A percentile compares a stretch with the other conserved stretches of the same genome.
phyloP scores from a whole-genome alignment of 1,140 invertebrate species.

The Hylaeus volcanicus region DNA sequence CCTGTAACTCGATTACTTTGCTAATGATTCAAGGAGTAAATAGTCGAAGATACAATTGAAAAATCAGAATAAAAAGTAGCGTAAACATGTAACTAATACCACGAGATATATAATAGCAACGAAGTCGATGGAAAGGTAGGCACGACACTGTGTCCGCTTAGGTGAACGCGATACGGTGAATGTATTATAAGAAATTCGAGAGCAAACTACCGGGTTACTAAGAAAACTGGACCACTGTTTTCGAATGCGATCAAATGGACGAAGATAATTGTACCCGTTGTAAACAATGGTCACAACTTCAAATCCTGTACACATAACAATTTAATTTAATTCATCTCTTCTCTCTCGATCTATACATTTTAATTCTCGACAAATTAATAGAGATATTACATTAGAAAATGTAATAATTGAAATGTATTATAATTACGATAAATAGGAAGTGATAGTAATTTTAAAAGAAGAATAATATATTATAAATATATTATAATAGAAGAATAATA shows the following conservation, averaged over 20 bases:
- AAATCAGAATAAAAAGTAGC: neutral
- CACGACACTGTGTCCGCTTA: conserved; percentile 31
- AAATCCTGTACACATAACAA: too few species aligned
- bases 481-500: too few species aligned
- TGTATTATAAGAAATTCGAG: conserved; percentile 46
- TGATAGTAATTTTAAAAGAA: too few species aligned
- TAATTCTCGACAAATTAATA: too few species aligned
- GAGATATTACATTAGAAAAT: too few species aligned
- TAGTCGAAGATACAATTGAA: neutral
- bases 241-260: conserved; percentile 5
- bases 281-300: neutral
- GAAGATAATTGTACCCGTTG: neutral
- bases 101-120: neutral
- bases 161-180: conserved; percentile 46
- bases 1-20: too few species aligned
- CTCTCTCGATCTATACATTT: too few species aligned
- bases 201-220: conserved; percentile 42
- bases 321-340: neutral
- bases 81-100: neutral
- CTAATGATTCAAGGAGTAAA: neutral
- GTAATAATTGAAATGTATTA: too few species aligned
- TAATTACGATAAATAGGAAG: too few species aligned
- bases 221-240: conserved; percentile 8
- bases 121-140: conserved; percentile 41
- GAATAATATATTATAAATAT: too few species aligned